Conservation (phyloP, 2,888 invertebrate species). For the Antheraea yamamai region DNA sequence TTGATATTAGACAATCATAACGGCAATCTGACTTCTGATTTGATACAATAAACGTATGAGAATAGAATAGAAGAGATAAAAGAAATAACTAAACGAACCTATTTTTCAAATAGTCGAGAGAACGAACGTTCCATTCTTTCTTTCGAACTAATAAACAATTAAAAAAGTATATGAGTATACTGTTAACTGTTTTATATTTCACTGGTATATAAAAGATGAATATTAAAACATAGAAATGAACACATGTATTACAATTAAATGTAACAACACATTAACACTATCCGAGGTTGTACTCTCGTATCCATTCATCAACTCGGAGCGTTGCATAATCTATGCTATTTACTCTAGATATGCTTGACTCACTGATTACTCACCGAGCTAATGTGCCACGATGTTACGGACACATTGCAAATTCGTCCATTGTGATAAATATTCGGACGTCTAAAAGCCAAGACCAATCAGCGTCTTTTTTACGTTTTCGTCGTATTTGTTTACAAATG, state of each 20-base stretch:
- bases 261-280: background rate
- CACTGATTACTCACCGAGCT: slow-evolving; percentile 1
- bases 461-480: background rate
- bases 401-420: background rate
- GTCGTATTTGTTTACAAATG: too few relatives aligned
- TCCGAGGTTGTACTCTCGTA: background rate
- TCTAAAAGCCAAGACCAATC: background rate
- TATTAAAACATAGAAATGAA: background rate
- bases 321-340: slow-evolving; percentile 5
- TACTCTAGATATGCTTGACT: background rate
- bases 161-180: too few relatives aligned
- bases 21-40: too few relatives aligned
- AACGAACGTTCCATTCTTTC: too few relatives aligned
- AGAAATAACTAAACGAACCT: too few relatives aligned
- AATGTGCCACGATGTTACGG: background rate
- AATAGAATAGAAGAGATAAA: too few relatives aligned
- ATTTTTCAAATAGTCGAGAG: too few relatives aligned
- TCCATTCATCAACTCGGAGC: background rate
- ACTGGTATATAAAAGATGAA: background rate
- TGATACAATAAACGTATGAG: too few relatives aligned
- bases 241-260: background rate
- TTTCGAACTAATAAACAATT: too few relatives aligned
- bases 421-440: background rate
- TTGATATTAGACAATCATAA: too few relatives aligned
- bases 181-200: too few relatives aligned